These are phyloP conservation scores for Tetragonisca angustula DNA, from an alignment of 2,888 invertebrate species.

Conservation along the genomic window DNA sequence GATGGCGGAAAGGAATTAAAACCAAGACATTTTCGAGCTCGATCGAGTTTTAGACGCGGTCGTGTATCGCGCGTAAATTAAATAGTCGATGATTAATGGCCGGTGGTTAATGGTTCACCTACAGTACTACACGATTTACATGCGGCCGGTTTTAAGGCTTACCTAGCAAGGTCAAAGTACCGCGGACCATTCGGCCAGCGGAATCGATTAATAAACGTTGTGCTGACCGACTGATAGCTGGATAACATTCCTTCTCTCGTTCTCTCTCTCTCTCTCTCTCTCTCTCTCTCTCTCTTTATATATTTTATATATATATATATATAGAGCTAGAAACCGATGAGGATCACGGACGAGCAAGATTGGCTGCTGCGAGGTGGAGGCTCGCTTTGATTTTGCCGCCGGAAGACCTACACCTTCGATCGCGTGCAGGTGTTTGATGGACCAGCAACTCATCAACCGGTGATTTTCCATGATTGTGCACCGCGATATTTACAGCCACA, in stretches of 20 bases:
- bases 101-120: constrained; percentile 59
- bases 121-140: constrained; percentile 57
- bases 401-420: constrained; percentile 51
- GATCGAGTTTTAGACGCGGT: constrained; percentile 39
- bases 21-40: constrained; percentile 31
- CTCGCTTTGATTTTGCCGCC: constrained; percentile 78
- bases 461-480: constrained; percentile 27
- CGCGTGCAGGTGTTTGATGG: constrained; percentile 50
- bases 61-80: constrained; percentile 46
- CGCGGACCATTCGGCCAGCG: constrained; percentile 70
- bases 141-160: constrained; percentile 67
- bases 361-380: constrained; percentile 53
- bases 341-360: constrained; percentile 48
- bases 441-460: constrained; percentile 7
- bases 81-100: constrained; percentile 60
- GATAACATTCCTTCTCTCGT: constrained; percentile 48
- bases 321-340: constrained; percentile 47
- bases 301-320: constrained; percentile 12
- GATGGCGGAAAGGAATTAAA: constrained; percentile 32
- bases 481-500: constrained; percentile 8
- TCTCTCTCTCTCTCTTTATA: too few species aligned
- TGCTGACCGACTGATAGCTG: constrained; percentile 71
- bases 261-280: too few species aligned
- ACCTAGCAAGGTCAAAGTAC: constrained; percentile 67
- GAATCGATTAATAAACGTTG: constrained; percentile 81